A percentile compares a stretch with the other conserved stretches of the same genome.
Conservation (phyloP, 2,113 vertebrate genomes). For the Bos taurus region ARS-UCD2.0 NC_037331.1:108192001-108192500, state of each 20-base stretch:
- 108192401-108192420: neutral
- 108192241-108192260: conserved; percentile 64
- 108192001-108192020: neutral
- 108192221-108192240: conserved; percentile 55
- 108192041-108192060: neutral
- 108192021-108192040: conserved; percentile 19
- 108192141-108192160: neutral
- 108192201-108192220: conserved; percentile 72
- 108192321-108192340: conserved; percentile 23
- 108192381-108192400: conserved; percentile 17
- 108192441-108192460: neutral
- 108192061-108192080: neutral
- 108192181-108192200: conserved; percentile 63
- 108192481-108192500: neutral
- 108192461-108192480: neutral
- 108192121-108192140: neutral
- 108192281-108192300: conserved; percentile 58
- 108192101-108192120: conserved; percentile 36
- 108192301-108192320: conserved; percentile 12
- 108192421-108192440: conserved; percentile 38
- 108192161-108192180: conserved; percentile 51
- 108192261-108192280: conserved; percentile 16
- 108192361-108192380: conserved; percentile 24
- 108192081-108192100: conserved; percentile 28
- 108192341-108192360: neutral